Conservation (phyloP, 1,140 invertebrate species). For the Leguminivora glycinivorella region DNA sequence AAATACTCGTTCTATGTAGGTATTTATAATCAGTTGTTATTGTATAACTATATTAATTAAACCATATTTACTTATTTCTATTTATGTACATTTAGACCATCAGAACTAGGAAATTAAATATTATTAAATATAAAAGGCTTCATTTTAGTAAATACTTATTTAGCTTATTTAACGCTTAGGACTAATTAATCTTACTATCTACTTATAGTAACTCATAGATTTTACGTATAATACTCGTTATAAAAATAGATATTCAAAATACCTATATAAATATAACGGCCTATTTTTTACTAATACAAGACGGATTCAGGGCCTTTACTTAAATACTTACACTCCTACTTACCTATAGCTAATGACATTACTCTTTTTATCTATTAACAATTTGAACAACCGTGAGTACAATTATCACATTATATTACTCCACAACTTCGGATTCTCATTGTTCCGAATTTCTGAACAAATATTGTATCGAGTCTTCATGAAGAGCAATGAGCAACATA, state of each 20-base stretch:
- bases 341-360: background rate
- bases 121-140: background rate
- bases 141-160: slow-evolving; percentile 1
- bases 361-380: slow-evolving; percentile 35
- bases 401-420: slow-evolving; percentile 57
- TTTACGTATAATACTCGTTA: background rate
- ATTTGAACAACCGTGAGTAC: slow-evolving; percentile 62
- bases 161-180: background rate
- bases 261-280: background rate
- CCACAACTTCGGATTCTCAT: slow-evolving; percentile 43
- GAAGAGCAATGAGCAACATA: slow-evolving; percentile 87
- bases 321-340: background rate
- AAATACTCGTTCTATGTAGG: too few species aligned
- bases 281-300: background rate
- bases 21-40: too few species aligned
- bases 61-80: background rate
- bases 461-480: slow-evolving; percentile 84
- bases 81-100: background rate
- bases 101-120: background rate
- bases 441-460: slow-evolving; percentile 76
- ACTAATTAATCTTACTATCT: too few species aligned
- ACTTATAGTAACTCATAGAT: background rate
- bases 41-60: background rate
- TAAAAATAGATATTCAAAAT: background rate
- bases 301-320: slow-evolving; percentile 2